Base-by-base conservation (phyloP, 2,113 vertebrate genomes). In the Toxotes jaculatrix region DNA sequence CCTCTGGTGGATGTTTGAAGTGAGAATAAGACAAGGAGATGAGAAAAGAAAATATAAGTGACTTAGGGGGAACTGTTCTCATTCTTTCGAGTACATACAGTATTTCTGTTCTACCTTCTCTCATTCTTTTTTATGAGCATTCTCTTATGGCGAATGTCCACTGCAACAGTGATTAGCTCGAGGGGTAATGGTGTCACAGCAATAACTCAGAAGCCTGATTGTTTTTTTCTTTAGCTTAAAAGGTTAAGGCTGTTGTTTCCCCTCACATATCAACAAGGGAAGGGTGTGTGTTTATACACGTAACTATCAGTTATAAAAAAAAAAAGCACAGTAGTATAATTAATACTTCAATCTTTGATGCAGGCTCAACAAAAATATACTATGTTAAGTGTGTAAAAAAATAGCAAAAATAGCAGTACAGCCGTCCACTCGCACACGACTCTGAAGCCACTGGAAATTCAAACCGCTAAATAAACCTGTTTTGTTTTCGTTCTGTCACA, bases 1-100 rank as follows among this genome's bases (percentile, higher is more conserved):
- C 77, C 74, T 74, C 43, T 69, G 71, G 80, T 86, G 69, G 67
- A 62, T 74, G 72, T 86, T 84, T 84, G 78, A 14, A 82, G 72
- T 65, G 31, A 64, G 16, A 65, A 53, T 68, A 76, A 71, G 49
- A 74, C 4, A 10, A 7, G 36, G 12, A 59, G 42, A 42, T 59
- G 47, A 57, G 60, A 60, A 65, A 80, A 43, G 55, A 57, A 65
- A 84, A 80, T 36, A 74, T 40, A 64, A 80, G 57, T 36, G 57
- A 72, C 60, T 79, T 68, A 17, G 64, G 53, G 53, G 78, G 56
- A 72, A 47, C 17, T 47, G 27, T 12, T 16, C 60, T 38, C n/a
- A 62, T 64, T 66, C 60, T 79, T 56, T 32, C 27, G 11, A 21
- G 42, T 61, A 13, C 4, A 14, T 49, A 3, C 7, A 55, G 49